These are phyloP conservation scores for Eubasilissa splendida DNA, from an alignment of 2,888 invertebrate genomes.

Conservation along the genomic window DNA sequence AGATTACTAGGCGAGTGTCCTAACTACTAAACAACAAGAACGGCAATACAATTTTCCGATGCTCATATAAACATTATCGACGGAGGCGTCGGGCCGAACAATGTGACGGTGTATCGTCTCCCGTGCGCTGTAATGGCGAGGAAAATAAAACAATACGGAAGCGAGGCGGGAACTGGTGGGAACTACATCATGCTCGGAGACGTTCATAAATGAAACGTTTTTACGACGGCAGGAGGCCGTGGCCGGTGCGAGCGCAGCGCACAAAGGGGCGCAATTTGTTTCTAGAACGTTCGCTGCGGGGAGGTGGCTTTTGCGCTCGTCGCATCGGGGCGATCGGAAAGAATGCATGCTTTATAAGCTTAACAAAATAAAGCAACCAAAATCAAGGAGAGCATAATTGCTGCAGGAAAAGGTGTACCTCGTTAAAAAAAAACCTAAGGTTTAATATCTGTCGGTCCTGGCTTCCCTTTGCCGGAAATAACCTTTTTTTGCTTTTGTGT, in stretches of 20 bases:
- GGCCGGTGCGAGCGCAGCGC: slow-evolving; percentile 3
- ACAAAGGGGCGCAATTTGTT: slow-evolving; percentile 42
- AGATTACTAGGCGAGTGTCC: too few species aligned
- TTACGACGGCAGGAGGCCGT: slow-evolving; percentile 24
- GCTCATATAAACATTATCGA: slow-evolving; percentile 49
- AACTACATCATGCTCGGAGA: slow-evolving; percentile 25
- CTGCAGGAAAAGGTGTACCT: too few species aligned
- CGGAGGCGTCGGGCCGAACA: slow-evolving; percentile 32
- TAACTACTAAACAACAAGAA: too few species aligned
- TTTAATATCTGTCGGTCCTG: too few species aligned
- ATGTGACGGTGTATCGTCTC: slow-evolving; percentile 32
- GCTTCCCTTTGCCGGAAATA: too few species aligned
- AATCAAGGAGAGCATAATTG: neutral
- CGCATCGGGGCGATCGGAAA: neutral
- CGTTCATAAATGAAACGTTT: slow-evolving; percentile 41
- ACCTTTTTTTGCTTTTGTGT: too few species aligned
- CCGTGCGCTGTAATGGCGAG: slow-evolving; percentile 21
- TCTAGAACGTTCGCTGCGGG: slow-evolving; percentile 24
- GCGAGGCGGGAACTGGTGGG: slow-evolving; percentile 12
- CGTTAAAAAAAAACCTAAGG: too few species aligned
- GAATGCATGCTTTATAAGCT: slow-evolving; percentile 37
- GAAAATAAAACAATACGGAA: slow-evolving; percentile 36
- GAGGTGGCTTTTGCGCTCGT: slow-evolving; percentile 12
- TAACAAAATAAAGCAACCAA: neutral
- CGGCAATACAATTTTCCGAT: neutral